A percentile compares a stretch with the other conserved stretches of the same genome.
Evolutionary conservation across 2,113 vertebrate genomes (phyloP).

Genomic region (Sebastes fasciatus): DNA sequence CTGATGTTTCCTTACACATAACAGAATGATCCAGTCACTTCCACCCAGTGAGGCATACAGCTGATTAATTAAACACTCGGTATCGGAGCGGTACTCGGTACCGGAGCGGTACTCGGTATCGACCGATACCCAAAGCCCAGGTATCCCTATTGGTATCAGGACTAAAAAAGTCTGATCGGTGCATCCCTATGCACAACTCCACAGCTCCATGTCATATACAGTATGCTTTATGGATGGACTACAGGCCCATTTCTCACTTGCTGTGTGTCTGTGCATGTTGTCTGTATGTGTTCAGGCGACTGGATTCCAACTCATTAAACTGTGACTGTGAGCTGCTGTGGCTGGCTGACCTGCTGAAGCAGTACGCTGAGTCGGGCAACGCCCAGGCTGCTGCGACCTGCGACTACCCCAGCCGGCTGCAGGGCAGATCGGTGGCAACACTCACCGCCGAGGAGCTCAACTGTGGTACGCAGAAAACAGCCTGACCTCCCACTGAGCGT

Average conservation of each 20-base stretch:
- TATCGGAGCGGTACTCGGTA: too few relatives aligned
- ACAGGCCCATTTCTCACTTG: neutral
- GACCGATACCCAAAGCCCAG: too few relatives aligned
- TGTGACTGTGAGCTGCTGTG: slow-evolving; percentile 98
- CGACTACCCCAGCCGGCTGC: slow-evolving; percentile 91
- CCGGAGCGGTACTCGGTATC: too few relatives aligned
- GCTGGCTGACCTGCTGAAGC: slow-evolving; percentile 93
- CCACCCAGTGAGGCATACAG: too few relatives aligned
- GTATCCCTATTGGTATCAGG: too few relatives aligned
- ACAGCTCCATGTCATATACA: neutral
- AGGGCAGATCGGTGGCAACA: slow-evolving; percentile 94
- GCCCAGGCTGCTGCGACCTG: slow-evolving; percentile 97
- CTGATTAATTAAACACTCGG: too few relatives aligned
- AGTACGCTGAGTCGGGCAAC: slow-evolving; percentile 92
- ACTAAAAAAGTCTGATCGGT: too few relatives aligned
- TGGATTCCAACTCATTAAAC: slow-evolving; percentile 95
- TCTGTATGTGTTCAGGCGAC: slow-evolving; percentile 84
- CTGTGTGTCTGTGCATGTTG: slow-evolving; percentile 24
- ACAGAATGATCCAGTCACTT: too few relatives aligned
- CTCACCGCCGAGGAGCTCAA: slow-evolving; percentile 95
- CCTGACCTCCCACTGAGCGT: neutral
- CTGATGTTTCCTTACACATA: too few relatives aligned
- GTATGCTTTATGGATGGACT: neutral
- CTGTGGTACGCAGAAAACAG: slow-evolving; percentile 87
- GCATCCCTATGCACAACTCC: neutral